Percentiles rank a stretch among this genome's conserved stretches.
Evolutionary conservation across 2,113 vertebrate genomes (phyloP).

Genomic region (Astur gentilis): DNA sequence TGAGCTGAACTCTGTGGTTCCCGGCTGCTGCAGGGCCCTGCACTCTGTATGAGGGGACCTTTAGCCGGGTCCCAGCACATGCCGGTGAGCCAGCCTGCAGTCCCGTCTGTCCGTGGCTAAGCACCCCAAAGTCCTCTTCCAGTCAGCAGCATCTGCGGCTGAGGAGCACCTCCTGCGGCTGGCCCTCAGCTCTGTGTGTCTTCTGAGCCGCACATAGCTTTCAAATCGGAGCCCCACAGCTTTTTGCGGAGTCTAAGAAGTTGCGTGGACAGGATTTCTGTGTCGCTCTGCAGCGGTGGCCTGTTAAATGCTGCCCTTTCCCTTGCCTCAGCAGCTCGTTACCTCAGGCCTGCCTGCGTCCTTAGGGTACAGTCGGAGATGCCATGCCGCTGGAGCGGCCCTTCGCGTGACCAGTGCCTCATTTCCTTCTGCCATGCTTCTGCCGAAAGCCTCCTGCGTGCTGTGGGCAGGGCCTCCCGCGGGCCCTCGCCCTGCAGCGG

Average conservation of each 20-base stretch:
- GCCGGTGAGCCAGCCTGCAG: accelerated
- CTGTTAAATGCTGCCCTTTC: background rate
- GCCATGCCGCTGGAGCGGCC: background rate
- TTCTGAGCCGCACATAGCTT: accelerated
- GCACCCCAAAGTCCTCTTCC: background rate
- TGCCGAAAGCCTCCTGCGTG: accelerated
- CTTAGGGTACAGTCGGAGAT: accelerated
- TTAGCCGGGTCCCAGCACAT: accelerated
- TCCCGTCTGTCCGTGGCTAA: accelerated
- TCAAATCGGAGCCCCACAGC: background rate
- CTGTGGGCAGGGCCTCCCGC: background rate
- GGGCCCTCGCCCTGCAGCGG: accelerated
- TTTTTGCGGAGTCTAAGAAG: background rate
- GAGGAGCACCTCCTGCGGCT: background rate
- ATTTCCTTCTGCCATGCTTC: background rate
- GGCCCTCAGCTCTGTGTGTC: background rate
- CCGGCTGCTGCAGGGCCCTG: accelerated
- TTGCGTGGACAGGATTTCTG: background rate
- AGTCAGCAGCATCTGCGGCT: accelerated
- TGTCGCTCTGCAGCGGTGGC: accelerated
- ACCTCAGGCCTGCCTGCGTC: background rate
- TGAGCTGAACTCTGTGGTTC: background rate
- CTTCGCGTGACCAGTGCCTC: accelerated
- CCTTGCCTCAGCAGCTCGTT: accelerated
- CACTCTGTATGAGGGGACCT: accelerated